Base-by-base conservation (phyloP, 1,140 invertebrate genomes). In the Drosophila nannoptera region DNA sequence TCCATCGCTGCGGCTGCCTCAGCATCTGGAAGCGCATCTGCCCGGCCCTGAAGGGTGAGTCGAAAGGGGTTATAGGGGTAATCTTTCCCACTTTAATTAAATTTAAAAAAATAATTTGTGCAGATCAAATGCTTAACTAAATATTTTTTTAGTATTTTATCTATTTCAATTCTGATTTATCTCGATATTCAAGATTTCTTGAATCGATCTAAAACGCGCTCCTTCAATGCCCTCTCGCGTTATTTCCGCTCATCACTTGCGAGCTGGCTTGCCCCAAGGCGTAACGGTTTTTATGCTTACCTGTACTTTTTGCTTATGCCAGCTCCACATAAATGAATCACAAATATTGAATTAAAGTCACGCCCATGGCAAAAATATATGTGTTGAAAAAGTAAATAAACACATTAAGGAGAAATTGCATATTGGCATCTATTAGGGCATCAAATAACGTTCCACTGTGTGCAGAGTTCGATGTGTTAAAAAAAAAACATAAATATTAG, bases 11-110 rank as follows among this genome's bases (percentile, higher is more conserved):
- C 81, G 97, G 97, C 16, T 97, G 97, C 82, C 92, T 98, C 29
- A 96, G 96, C n/a, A 94, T 98, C 49, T 98, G 98, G 96, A 96
- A 95, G 72, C 92, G 96, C 75, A 97, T 99, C 77, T 99, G 97
- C 90, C 98, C 98, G 0, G 95, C 98, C 33, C 93, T 99, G 32
- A 99, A 99, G 94, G 98, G 98, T 98, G 91, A 92, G 88, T 7
- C 12, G 55, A 40, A 22, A 22, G n/a, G n/a, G n/a, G n/a, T n/a
- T n/a, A n/a, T n/a, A n/a, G n/a, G n/a, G n/a, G n/a, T n/a, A n/a
- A n/a, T n/a, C n/a, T n/a, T n/a, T n/a, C n/a, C n/a, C n/a, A n/a
- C n/a, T n/a, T n/a, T n/a, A n/a, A n/a, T n/a, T n/a, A n/a, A n/a
- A n/a, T n/a, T n/a, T n/a, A n/a, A n/a, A n/a, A n/a, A n/a, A n/a